Evolutionary conservation across 2,113 vertebrate genomes (phyloP).

Genomic region (Elaphurus davidianus): DNA sequence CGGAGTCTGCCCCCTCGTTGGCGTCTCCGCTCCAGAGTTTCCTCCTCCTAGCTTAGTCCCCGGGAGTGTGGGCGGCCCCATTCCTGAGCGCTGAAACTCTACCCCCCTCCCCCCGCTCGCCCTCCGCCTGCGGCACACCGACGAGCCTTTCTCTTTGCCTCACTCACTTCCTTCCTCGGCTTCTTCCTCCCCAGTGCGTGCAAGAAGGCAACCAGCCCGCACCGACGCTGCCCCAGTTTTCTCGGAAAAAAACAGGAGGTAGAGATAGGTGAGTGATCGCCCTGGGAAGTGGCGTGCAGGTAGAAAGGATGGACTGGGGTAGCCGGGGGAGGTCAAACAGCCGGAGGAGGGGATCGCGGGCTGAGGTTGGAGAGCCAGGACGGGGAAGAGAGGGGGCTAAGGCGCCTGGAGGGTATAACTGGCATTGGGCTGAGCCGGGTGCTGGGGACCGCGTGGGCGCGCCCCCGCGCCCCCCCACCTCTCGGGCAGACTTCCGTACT

Average conservation of each 20-base stretch:
- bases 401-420: fast-evolving
- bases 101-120: neutral
- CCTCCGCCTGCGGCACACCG: neutral
- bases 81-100: conserved; percentile 10
- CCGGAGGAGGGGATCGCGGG: neutral
- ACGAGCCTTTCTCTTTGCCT: neutral
- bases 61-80: conserved; percentile 54
- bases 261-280: conserved; percentile 36
- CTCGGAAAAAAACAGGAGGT: neutral
- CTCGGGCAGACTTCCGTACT: conserved; percentile 34
- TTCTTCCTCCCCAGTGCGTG: neutral
- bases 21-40: neutral
- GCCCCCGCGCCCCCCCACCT: neutral
- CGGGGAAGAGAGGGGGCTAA: neutral
- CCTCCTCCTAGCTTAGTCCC: conserved; percentile 16
- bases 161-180: conserved; percentile 59
- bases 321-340: neutral
- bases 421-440: fast-evolving
- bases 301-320: neutral
- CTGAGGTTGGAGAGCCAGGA: neutral
- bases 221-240: neutral
- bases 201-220: neutral
- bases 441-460: neutral
- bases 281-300: neutral
- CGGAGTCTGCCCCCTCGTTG: neutral